Base-by-base conservation (phyloP, 1,140 invertebrate genomes). In the Zaprionus lachaisei region DNA sequence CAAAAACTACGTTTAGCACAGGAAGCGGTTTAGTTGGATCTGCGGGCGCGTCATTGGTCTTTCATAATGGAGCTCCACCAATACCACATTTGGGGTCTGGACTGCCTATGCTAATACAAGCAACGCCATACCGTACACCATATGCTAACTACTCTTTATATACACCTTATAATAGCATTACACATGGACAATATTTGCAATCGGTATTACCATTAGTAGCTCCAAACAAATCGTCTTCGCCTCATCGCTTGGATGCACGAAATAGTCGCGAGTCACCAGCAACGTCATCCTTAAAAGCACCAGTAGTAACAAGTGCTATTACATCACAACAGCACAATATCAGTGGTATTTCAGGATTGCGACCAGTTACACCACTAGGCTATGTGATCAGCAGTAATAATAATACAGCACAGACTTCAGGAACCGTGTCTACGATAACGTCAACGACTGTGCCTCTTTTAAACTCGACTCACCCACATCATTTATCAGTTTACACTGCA, bases 81-180 rank as follows among this genome's bases (percentile, higher is more conserved):
- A 70, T 85, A n/a, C 82, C 65, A 61, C 82, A 73, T 92, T 91
- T 94, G 28, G 93, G 93, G 22, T 92, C 93, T 14, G 93, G 94
- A 17, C 92, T 94, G 65, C 94, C 94, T 28, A 94, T 94, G 93
- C 93, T 94, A 17, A 94, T 94, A 61, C 94, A 94, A 93, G 95
- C 95, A 63, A 94, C 95, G 2, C 95, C 95, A 71, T 95, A 95
- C 12, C 95, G 95, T 44, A 93, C 95, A 4, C 94, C 95, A 55
- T 96, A 96, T 91, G 94, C 95, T 5, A 92, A 92, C 41, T 93
- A 93, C 38, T 94, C 96, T 22, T 93, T 96, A 51, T 97, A 96
- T 84, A 95, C 96, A 0, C 96, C 96, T 1, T 96, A 96, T 80
- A 95, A 95, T 57, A 94, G 94, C 38, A 91, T 96, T 47, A 94